These are phyloP conservation scores for Sisor rabdophorus DNA, from an alignment of 2,113 vertebrate genomes.

Conservation along the genomic window DNA sequence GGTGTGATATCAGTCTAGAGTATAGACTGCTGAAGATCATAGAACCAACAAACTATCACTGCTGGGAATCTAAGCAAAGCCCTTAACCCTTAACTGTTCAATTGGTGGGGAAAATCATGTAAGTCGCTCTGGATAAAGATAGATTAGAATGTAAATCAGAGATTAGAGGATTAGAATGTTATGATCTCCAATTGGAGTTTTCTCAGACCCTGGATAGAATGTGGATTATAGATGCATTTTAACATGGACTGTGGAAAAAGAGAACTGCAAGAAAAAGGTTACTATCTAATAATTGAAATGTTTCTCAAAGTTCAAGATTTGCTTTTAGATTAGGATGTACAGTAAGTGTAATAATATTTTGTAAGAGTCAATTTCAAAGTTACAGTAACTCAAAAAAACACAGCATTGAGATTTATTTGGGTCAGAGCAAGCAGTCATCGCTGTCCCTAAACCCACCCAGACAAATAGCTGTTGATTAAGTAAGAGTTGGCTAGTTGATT, in stretches of 20 bases:
- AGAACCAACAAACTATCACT: too few relatives aligned
- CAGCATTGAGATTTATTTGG: not conserved
- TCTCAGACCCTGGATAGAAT: slow-evolving; percentile 35
- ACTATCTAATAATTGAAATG: not conserved
- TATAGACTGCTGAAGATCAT: too few relatives aligned
- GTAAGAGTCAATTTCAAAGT: too few relatives aligned
- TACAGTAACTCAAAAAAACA: not conserved
- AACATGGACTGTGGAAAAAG: slow-evolving; percentile 19
- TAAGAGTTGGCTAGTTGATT: not conserved
- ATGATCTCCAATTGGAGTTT: slow-evolving; percentile 29
- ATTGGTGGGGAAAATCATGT: too few relatives aligned
- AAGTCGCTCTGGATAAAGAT: too few relatives aligned
- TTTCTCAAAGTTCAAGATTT: not conserved
- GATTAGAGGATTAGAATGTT: slow-evolving; percentile 30
- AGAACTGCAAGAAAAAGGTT: not conserved
- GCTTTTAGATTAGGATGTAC: not conserved
- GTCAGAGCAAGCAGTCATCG: not conserved
- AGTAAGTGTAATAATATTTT: too few relatives aligned
- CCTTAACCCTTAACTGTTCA: too few relatives aligned
- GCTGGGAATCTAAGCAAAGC: too few relatives aligned
- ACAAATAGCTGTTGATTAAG: not conserved
- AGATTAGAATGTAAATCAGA: too few relatives aligned
- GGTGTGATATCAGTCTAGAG: too few relatives aligned
- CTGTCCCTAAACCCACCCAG: too few relatives aligned
- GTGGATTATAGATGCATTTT: slow-evolving; percentile 38